Evolutionary conservation across 2,113 vertebrate genomes (phyloP).

Genomic region (Tragelaphus scriptus): DNA sequence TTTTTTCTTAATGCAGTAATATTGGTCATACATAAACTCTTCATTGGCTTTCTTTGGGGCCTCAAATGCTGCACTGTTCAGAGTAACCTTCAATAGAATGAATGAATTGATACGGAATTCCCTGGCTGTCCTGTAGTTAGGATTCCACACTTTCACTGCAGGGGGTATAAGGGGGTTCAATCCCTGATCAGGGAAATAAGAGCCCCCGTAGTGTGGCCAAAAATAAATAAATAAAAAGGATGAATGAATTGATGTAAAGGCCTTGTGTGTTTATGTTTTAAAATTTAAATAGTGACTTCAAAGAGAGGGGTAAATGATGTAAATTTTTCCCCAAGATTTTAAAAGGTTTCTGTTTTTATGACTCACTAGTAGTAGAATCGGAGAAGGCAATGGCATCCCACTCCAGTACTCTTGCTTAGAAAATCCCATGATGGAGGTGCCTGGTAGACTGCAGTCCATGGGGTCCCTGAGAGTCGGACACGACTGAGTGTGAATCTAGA

Average conservation of each 20-base stretch:
- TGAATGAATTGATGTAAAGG: neutral
- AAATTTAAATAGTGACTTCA: slow-evolving; percentile 2
- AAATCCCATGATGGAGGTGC: no score
- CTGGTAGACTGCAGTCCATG: no score
- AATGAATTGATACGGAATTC: neutral
- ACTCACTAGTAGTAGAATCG: neutral
- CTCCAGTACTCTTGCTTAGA: no score
- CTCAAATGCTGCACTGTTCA: neutral
- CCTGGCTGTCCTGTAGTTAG: neutral
- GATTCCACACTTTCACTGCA: neutral
- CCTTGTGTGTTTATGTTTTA: neutral
- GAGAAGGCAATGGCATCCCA: no score
- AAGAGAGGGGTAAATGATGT: neutral
- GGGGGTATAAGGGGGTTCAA: neutral
- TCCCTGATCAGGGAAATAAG: neutral
- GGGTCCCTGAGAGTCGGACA: no score
- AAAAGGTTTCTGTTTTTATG: neutral
- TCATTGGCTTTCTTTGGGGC: neutral
- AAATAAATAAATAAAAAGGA: neutral
- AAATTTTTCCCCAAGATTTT: neutral
- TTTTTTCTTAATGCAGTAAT: neutral
- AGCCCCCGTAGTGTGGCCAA: neutral
- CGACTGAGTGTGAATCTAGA: neutral
- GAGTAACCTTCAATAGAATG: neutral
- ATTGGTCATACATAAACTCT: neutral